Base-by-base conservation (phyloP, 2,113 vertebrate species). In the Pseudopipra pipra region DNA sequence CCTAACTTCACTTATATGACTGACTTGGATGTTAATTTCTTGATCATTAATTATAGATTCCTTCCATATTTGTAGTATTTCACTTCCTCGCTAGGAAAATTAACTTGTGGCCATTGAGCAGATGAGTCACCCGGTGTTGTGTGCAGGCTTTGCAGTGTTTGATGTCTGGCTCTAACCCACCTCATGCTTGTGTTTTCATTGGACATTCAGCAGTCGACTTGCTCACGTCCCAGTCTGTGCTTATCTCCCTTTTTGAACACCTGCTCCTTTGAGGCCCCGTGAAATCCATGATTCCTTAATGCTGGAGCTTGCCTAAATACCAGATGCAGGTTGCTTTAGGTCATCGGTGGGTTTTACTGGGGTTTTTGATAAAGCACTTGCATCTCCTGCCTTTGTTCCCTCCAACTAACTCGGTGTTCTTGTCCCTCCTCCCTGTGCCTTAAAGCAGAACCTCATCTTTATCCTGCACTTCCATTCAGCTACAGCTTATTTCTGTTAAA, bases 1-100 rank as follows among this genome's bases (percentile, higher is more conserved):
- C 96, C 96, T 90, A 94, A 66, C 96, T 93, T 96, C 78, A 96
- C 94, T 94, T 73, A 86, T 5, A 30, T 46, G 46, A 63, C 86
- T 93, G 68, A 90, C 76, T 83, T 62, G 70, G 82, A 90, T 93
- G 68, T 91, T 95, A 67, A 89, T 71, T 79, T 84, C 63, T 89
- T 47, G 49, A 71, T 35, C 6, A 7, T 75, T 75, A 83, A 83
- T 68, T 51, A 20, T 9, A 55, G 33, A 55, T 47, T 88, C 76
- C 39, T 83, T 73, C 39, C 1, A 1, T 18, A 17, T 27, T n/a
- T 59, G 28, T 44, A 76, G n/a, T 44, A 35, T 46, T 89, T 85
- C 37, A 35, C 23, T 80, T 58, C 51, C 65, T 84, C 0, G 0
- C 19, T 44, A 78, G 79, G 88, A 61, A 19, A 30, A 59, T 31